Evolutionary conservation across 2,113 vertebrate genomes (phyloP).

Genomic region (Gymnocephalus cernua): DNA sequence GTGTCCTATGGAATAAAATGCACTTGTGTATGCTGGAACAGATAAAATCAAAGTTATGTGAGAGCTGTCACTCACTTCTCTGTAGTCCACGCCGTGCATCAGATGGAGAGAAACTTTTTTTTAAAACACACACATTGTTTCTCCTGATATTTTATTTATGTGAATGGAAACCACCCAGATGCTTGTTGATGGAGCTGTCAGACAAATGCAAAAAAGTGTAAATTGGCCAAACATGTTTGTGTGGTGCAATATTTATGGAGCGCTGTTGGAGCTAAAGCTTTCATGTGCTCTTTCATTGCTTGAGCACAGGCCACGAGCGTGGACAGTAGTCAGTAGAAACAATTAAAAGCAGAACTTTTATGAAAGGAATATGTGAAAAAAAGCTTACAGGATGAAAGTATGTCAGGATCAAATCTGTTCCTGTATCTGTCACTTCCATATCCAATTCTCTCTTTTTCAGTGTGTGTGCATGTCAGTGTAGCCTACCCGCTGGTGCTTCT

Average conservation of each 20-base stretch:
- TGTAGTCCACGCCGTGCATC: conserved; percentile 51
- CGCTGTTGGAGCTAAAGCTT: conserved; percentile 47
- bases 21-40: conserved; percentile 19
- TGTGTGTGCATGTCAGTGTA: conserved; percentile 22
- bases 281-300: conserved; percentile 54
- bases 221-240: conserved; percentile 72
- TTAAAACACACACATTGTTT: conserved; percentile 41
- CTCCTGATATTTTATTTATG: conserved; percentile 78
- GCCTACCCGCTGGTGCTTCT: not conserved
- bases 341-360: not conserved
- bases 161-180: conserved; percentile 58
- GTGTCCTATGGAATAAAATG: conserved; percentile 44
- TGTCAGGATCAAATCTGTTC: conserved; percentile 18
- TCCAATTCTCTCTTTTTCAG: not conserved
- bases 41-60: conserved; percentile 68
- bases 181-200: conserved; percentile 74
- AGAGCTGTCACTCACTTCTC: conserved; percentile 57
- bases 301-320: not conserved
- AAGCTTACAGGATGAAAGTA: conserved; percentile 22
- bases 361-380: conserved; percentile 19
- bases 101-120: conserved; percentile 49
- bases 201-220: conserved; percentile 65
- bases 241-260: conserved; percentile 77
- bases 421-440: conserved; percentile 16
- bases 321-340: conserved; percentile 40